Base-by-base conservation (phyloP, 2,888 invertebrate genomes). In the Synergus itoensis region DNA sequence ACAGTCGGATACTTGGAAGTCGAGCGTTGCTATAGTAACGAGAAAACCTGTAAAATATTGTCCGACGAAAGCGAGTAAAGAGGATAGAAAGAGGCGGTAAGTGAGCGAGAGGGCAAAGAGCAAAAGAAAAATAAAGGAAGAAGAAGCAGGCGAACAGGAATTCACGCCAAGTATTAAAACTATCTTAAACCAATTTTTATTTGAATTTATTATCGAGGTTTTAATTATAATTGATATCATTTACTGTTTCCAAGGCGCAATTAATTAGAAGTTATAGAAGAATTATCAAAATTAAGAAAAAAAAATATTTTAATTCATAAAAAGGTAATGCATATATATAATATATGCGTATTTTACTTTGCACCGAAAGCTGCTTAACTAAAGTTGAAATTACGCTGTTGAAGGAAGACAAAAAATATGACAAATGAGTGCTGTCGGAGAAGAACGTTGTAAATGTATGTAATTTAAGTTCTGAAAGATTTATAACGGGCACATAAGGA, bases 41-140 rank as follows among this genome's bases (percentile, higher is more conserved):
- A 78, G 88, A 85, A 87, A 89, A 88, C 89, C 83, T 89, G 85
- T 87, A 87, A 91, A 90, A 88, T 90, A 90, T 90, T 88, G 89
- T 89, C 88, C 84, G 79, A 65, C 83, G 83, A 84, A 84, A 85
- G 7, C 62, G 62, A 45, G 18, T 16, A 65, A n/a, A 16, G 64
- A 81, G 78, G 82, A 78, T 78, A 80, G 79, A 80, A 81, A 80
- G 78, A 82, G 78, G 67, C 78, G 67, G 65, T 21, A 67, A 69
- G 78, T 57, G 41, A 76, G 73, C 67, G 80, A 77, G 63, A 76
- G 53, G 76, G 67, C 57, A 69, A 60, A 69, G 69, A 60, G 69
- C 60, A 69, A 77, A 69, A 77, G 69, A 77, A 60, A 77, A 57
- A 62, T 76, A 67, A 60, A 60, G 43, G 57, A 69, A 67, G 41